Percentiles rank a stretch among this genome's conserved stretches.
Evolutionary conservation across 2,113 vertebrate genomes (phyloP).

Genomic region (Penelope pileata): DNA sequence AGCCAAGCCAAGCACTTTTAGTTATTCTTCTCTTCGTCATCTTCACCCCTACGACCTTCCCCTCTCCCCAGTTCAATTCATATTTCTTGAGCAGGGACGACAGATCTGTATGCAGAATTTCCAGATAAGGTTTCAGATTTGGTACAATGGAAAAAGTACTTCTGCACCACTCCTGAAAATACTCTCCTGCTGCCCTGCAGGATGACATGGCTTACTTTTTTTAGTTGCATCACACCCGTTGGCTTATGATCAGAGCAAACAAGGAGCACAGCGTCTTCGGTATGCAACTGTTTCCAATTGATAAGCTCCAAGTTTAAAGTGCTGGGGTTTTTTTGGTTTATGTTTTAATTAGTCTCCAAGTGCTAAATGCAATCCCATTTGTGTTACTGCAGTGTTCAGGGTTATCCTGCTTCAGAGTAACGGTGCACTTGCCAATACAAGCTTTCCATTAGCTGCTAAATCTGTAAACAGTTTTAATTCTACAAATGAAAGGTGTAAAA

Average conservation of each 20-base stretch:
- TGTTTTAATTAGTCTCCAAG: background rate
- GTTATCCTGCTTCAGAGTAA: background rate
- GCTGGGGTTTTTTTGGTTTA: background rate
- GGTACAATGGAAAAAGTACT: background rate
- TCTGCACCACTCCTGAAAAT: background rate
- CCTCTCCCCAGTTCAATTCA: background rate
- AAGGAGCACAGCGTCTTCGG: background rate
- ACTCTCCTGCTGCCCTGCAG: background rate
- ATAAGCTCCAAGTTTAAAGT: background rate
- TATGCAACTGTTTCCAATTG: background rate
- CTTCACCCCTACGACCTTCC: background rate
- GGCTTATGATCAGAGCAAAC: background rate
- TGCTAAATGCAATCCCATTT: background rate
- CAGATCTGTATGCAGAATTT: fast-evolving
- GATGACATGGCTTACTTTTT: background rate
- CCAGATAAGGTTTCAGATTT: background rate
- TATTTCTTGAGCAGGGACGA: background rate
- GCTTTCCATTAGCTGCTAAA: background rate
- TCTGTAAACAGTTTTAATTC: background rate
- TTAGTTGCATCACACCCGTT: background rate
- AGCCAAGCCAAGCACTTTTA: background rate
- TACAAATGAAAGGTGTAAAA: background rate
- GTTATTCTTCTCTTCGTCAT: background rate
- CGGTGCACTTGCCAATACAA: background rate
- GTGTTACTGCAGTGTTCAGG: background rate